Base-by-base conservation (phyloP, 2,797 vertebrate species). In the Bucorvus abyssinicus region DNA sequence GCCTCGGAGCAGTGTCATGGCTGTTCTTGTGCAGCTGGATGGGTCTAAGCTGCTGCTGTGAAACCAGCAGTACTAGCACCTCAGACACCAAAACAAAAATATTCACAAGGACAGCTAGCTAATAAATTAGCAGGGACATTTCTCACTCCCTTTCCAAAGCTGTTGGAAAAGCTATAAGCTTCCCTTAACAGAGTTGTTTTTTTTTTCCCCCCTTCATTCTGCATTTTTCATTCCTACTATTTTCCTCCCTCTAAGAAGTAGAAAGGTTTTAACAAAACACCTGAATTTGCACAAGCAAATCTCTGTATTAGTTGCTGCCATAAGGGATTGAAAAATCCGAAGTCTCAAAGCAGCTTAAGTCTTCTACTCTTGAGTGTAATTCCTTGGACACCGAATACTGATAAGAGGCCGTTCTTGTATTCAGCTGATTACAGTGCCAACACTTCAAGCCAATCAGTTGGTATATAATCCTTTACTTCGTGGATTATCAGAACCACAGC, bases 261-360 rank as follows among this genome's bases (percentile, higher is more conserved):
- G 63, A 86, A 92, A 59, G 24, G 18, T 93, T 94, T 79, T 92
- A 84, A 63, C 40, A 73, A 81, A 93, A 88, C 53, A 68, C 42
- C 71, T 92, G 75, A 73, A 78, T 85, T 94, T 83, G 84, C 50
- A 89, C 60, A 70, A 64, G 47, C 73, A 91, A 53, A n/a, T 84
- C 65, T 83, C 69, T 69, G 23, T 70, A 47, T 94, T 94, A 71
- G 47, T 68, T 64, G 78, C 76, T 90, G 73, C 82, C 82, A 44
- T 60, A 65, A 80, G 30, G 79, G 81, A 91, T 61, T 90, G 94
- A 85, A 90, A 94, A 87, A 67, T 38, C 61, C 47, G 16, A 50
- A 73, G 84, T 94, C 71, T 94, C 65, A 91, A 83, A 89, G 90
- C 87, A 76, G 94, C 84, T 95, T 97, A 97, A 86, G 84, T 73